Evolutionary conservation across 2,113 vertebrate species (phyloP).

Genomic region (Cyprichromis sp.): DNA sequence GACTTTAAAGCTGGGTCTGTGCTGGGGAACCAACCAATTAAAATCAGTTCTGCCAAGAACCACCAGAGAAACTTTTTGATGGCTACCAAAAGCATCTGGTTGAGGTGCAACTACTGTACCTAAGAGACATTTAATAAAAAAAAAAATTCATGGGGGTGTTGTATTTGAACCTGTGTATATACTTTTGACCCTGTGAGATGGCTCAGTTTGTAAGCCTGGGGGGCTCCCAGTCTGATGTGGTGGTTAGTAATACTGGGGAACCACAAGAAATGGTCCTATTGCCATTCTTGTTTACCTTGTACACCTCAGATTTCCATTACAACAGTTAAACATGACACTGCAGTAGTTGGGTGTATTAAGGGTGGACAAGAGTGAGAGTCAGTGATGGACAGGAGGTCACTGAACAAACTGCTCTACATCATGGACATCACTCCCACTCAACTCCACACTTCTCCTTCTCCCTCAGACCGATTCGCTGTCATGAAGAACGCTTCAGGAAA

Average conservation of each 20-base stretch:
- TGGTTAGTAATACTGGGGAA: not conserved
- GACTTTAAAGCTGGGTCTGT: not conserved
- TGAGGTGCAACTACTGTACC: not conserved
- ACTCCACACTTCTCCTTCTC: not conserved
- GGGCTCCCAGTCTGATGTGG: not conserved
- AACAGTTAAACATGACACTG: not conserved
- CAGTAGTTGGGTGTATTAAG: not conserved
- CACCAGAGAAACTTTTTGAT: not conserved
- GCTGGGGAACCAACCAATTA: not conserved
- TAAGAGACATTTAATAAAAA: not conserved
- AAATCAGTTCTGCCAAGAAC: not conserved
- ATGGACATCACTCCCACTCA: not conserved
- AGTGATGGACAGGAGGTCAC: not conserved
- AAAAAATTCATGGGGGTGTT: not conserved
- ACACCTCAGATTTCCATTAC: not conserved
- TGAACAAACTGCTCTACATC: not conserved
- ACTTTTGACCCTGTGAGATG: not conserved
- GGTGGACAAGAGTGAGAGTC: not conserved
- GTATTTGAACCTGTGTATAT: not conserved
- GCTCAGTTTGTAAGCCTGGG: not conserved
- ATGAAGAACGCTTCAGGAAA: not conserved
- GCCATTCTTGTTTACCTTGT: not conserved
- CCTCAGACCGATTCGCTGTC: not conserved
- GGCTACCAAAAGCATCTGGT: not conserved
- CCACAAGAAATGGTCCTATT: not conserved